Evolutionary conservation across 2,113 vertebrate species (phyloP), one percentile per base, ranked within the genome.

Genomic region (Chrysemys picta): DNA sequence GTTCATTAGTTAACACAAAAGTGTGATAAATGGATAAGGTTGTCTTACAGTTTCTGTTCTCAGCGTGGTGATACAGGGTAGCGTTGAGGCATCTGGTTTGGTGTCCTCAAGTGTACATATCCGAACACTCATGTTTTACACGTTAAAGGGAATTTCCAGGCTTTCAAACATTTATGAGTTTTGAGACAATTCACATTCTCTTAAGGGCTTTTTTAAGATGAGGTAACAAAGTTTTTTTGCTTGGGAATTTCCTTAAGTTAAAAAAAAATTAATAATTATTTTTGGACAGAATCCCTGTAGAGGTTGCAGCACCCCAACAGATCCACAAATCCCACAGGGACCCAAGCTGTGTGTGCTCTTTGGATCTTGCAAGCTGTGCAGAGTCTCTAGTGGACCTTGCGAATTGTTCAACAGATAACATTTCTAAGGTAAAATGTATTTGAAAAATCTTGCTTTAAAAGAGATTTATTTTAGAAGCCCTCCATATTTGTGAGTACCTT

Each of bases 211-310:
- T 5, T 95, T 82, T 81, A 85, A 94, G 79, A 53, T 57, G 42
- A 89, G 93, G n/a, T 72, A 72, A 81, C 24, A 65, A 91, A 90
- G 91, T 57, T 54, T 25, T 88, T 91, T 59, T 82, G 87, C 93
- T 69, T 93, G 91, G 47, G n/a, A 91, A 91, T 82, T 91, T 83
- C 38, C 31, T 42, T 65, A n/a, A 69, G 35, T 57, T 16, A 65
- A 81, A 87, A 88, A 49, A 49, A 38, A 24, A 42, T 79, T 2
- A 84, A 38, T 29, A 86, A 86, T 57, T 84, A 19, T 5, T 11
- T 92, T 89, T 82, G 91, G 21, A 35, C 76, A 76, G 49, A 21
- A 62, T 93, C 89, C 24, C 52, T 59, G 25, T 27, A 57, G 49
- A 31, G 72, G 11, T 91, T 93, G 42, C 25, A 78, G 91, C 82